phyloP scores from a whole-genome alignment of 2,113 vertebrate species.

The Myanophis thanlyinensis region DNA sequence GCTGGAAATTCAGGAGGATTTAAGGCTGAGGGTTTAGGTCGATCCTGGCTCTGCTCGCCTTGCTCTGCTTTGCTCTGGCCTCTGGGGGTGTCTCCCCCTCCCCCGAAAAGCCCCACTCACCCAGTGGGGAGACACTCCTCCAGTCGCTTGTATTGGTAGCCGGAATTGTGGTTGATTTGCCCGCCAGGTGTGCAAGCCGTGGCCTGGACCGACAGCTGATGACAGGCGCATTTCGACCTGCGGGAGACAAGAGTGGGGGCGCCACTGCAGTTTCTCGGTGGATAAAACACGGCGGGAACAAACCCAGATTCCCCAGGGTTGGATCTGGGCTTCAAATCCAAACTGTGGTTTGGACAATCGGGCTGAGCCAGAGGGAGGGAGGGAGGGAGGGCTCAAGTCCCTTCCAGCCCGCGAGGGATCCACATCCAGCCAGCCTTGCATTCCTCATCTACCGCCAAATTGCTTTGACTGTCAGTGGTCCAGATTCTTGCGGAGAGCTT shows the following conservation, averaged over 20 bases:
- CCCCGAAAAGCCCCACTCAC: slow-evolving; percentile 64
- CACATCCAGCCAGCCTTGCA: too few relatives aligned
- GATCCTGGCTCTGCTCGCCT: neutral
- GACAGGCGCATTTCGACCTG: slow-evolving; percentile 94
- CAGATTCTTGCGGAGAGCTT: too few relatives aligned
- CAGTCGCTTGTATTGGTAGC: slow-evolving; percentile 88
- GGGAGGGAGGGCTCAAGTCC: neutral
- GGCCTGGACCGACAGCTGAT: slow-evolving; percentile 92
- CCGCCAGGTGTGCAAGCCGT: slow-evolving; percentile 91
- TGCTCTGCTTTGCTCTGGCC: neutral
- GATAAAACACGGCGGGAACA: neutral
- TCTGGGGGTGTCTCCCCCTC: too few relatives aligned
- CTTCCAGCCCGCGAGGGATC: neutral
- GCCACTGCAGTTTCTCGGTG: neutral
- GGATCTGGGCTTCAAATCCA: neutral
- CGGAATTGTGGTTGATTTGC: slow-evolving; percentile 85
- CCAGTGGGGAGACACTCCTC: slow-evolving; percentile 96
- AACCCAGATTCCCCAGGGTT: neutral
- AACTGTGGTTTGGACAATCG: neutral
- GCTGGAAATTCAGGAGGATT: neutral
- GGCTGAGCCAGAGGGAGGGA: neutral
- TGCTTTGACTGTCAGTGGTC: too few relatives aligned
- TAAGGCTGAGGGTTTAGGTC: neutral
- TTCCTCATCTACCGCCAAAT: too few relatives aligned
- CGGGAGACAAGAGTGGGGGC: neutral